These are phyloP conservation scores for Triplophysa yarkandensis DNA, from an alignment of 2,797 vertebrate genomes.

Conservation along the genomic window DNA sequence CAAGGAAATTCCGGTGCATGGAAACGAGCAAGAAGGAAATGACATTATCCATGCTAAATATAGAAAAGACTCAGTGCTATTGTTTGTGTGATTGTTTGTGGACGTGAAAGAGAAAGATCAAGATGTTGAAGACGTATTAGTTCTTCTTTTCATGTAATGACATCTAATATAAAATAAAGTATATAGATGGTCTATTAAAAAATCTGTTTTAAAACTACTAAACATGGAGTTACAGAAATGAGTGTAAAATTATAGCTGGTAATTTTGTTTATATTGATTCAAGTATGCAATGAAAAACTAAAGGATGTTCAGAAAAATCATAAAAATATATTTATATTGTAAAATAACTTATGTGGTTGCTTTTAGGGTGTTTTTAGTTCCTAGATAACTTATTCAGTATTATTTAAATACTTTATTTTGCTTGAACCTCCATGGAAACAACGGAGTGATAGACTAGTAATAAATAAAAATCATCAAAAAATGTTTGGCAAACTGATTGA, in stretches of 20 bases:
- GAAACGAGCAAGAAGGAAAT: conserved; percentile 33
- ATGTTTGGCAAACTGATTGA: background rate
- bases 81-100: background rate
- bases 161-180: background rate
- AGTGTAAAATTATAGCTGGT: background rate
- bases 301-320: background rate
- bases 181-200: too few relatives aligned
- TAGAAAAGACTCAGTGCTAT: conserved; percentile 38
- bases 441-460: conserved; percentile 49
- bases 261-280: background rate
- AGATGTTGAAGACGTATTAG: background rate
- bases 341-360: background rate
- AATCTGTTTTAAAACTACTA: background rate
- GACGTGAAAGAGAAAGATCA: background rate
- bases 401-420: conserved; percentile 65
- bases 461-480: conserved; percentile 31
- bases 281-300: background rate
- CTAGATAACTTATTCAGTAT: conserved; percentile 70
- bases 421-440: conserved; percentile 77
- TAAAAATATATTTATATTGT: too few relatives aligned
- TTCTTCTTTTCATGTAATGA: background rate
- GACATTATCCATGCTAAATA: conserved; percentile 50
- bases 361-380: conserved; percentile 45
- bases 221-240: background rate
- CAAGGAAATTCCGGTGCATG: conserved; percentile 35